Base-by-base conservation (phyloP, 2,113 vertebrate species). In the Kryptolebias marmoratus region DNA sequence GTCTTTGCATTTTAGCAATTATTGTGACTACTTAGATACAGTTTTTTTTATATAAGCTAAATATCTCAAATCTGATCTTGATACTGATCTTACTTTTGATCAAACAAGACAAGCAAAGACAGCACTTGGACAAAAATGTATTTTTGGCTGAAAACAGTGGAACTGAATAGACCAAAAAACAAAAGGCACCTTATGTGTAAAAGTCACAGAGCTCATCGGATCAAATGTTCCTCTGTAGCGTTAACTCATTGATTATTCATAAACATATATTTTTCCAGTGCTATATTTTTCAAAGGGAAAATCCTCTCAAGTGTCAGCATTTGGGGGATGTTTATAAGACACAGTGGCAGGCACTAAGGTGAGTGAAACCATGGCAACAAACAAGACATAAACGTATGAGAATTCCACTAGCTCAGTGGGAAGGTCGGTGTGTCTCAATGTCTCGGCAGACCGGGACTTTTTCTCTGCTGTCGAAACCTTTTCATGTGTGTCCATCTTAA, bases 361-460 rank as follows among this genome's bases (percentile, higher is more conserved):
- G 75, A 56, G 63, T 31, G 87, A 90, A 87, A 84, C 84, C 87
- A 89, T 89, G 68, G 90, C 76, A 91, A 89, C 82, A 71, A 80
- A 77, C 52, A 73, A 85, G 82, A 80, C 72, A 53, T 78, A 75
- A 74, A 75, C 13, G 27, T 74, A 70, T 54, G 49, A 47, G 56
- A 68, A 69, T 89, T 89, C 72, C 80, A 85, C 62, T 73, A 53
- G 69, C 71, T 91, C 67, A 88, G 18, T 59, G 47, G 62, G 68
- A 85, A 87, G 81, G 59, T 79, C 60, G 84, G 74, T 64, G 53
- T 68, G 71, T 71, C 59, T 78, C 61, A 16, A 30, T 61, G 36
- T 69, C 65, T 27, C 14, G 55, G 50, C 42, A 77, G 32, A 64
- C 42, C 22, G 49, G 55, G 56, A 67, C 79, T 60, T 81, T 74